These are phyloP conservation scores for Eupithecia pulchellata DNA, from an alignment of 2,888 invertebrate genomes.

Conservation along the genomic window DNA sequence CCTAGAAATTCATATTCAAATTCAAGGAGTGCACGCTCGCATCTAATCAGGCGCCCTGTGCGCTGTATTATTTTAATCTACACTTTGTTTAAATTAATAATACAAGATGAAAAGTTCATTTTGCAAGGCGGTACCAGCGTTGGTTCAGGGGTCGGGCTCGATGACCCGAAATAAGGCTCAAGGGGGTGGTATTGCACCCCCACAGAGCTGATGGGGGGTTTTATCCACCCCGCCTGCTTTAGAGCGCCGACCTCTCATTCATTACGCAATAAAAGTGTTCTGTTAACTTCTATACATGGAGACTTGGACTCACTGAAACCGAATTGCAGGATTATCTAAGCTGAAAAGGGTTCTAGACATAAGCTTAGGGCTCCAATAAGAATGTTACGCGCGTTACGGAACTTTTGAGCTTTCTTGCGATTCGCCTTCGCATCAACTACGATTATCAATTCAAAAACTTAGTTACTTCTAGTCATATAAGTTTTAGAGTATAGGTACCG, in stretches of 20 bases:
- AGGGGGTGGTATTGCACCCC: constrained; percentile 72
- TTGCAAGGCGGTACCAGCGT: constrained; percentile 74
- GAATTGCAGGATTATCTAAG: constrained; percentile 43
- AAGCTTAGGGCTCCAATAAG: not conserved
- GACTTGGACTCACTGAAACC: constrained; percentile 42
- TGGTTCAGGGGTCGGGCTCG: constrained; percentile 76
- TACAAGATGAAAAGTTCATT: constrained; percentile 77
- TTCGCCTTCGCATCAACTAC: not conserved
- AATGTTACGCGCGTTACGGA: not conserved
- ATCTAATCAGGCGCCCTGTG: constrained; percentile 46
- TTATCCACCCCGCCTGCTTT: constrained; percentile 52
- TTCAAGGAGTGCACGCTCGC: constrained; percentile 39
- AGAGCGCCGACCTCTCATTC: constrained; percentile 82
- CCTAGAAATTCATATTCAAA: constrained; percentile 27
- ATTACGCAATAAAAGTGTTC: constrained; percentile 84
- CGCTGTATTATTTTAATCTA: constrained; percentile 57
- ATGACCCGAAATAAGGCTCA: constrained; percentile 84
- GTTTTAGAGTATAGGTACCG: too few relatives aligned
- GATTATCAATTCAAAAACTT: too few relatives aligned
- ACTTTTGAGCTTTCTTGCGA: not conserved
- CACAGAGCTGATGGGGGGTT: constrained; percentile 54
- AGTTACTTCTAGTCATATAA: too few relatives aligned
- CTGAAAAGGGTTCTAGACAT: constrained; percentile 31
- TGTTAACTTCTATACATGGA: constrained; percentile 63
- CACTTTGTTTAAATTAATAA: constrained; percentile 73